Base-by-base conservation (phyloP, 35 echinoderm and acorn worm species). In the Apostichopus japonicus region DNA sequence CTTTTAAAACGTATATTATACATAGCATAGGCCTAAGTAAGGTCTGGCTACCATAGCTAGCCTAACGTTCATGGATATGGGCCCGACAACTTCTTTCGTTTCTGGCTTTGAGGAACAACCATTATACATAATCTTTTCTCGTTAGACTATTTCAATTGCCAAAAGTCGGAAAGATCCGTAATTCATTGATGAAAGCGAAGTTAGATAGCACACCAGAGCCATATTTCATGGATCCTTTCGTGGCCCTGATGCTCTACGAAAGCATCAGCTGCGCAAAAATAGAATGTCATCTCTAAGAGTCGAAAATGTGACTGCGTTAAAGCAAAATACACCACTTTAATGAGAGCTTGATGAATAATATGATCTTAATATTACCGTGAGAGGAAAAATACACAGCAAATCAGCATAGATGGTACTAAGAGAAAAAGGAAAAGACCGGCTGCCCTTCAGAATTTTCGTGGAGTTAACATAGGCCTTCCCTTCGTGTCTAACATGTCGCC, bases 31-130 rank as follows among this genome's bases (percentile, higher is more conserved):
- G 57, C 57, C 57, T 61, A 61, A 10, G 57, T 8, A 13, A 61
- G 57, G 7, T 61, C 13, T 44, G 33, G 33, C 33, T 10, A 61
- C 57, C 57, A 27, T 53, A 27, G 78, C 55, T 84, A 84, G 81
- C 81, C 81, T 84, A 84, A 58, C 81, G 81, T 84, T 57, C 27
- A 56, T 57, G 55, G 21, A 56, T 58, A 24, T n/a, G 81, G 81
- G 81, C 81, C 81, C 81, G 22, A 19, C 27, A 84, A 57, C 6
- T 75, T 75, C 71, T 19, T 75, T 75, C 21, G 71, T 19, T 75
- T 75, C 15, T 14, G 22, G 22, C 6, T 7, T 23, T 75, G 15
- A 75, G 16, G 6, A 75, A 75, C 17, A 19, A 19, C 71, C 7
- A 75, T 7, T 75, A 21, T n/a, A 19, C 71, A 75, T 61, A 61